A percentile compares a stretch with the other conserved stretches of the same genome.
Conservation (phyloP, 2,113 vertebrate species). For the Maccullochella peelii region DNA sequence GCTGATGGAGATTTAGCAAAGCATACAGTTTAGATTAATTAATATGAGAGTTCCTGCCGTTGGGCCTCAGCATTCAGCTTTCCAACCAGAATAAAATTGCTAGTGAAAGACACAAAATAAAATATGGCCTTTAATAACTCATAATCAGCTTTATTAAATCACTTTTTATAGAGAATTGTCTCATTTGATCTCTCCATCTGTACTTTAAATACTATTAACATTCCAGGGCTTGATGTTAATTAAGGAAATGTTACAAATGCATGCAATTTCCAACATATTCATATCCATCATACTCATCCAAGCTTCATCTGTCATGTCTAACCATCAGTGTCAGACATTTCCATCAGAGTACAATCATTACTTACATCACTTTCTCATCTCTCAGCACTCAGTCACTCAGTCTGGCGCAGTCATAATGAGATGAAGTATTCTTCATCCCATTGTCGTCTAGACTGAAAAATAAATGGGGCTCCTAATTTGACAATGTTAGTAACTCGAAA, state of each 20-base stretch:
- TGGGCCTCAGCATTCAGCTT: too few species aligned
- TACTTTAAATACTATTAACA: not conserved
- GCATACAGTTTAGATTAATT: too few species aligned
- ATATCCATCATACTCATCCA: not conserved
- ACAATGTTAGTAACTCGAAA: constrained; percentile 2
- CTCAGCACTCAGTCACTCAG: not conserved
- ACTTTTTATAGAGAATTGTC: not conserved
- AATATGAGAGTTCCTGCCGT: too few species aligned
- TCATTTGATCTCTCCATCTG: not conserved
- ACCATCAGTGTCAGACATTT: not conserved
- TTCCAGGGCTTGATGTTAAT: constrained; percentile 16
- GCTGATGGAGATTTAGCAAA: too few species aligned
- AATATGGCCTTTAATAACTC: not conserved
- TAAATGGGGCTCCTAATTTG: not conserved
- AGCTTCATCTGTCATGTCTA: not conserved
- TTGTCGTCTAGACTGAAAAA: not conserved
- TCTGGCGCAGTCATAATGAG: not conserved
- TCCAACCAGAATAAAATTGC: not conserved
- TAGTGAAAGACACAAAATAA: not conserved
- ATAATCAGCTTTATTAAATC: constrained; percentile 41
- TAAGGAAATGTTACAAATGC: not conserved
- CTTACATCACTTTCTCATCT: not conserved
- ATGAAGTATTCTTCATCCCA: not conserved
- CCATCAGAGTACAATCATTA: not conserved
- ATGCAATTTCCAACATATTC: constrained; percentile 1